phyloP scores from a whole-genome alignment of 2,888 invertebrate species.

The Thera obeliscata region DNA sequence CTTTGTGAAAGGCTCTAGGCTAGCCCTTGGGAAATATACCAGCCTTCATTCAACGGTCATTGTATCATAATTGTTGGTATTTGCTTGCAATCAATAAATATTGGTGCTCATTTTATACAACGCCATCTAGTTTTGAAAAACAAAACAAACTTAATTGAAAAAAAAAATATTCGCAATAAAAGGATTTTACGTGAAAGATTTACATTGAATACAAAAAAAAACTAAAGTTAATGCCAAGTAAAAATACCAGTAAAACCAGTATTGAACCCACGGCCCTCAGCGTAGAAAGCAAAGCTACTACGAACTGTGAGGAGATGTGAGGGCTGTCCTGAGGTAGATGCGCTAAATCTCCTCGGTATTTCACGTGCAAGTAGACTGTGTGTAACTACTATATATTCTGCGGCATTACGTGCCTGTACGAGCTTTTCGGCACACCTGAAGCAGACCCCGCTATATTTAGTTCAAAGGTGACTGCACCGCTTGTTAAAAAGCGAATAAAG shows the following conservation, averaged over 20 bases:
- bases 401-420: conserved; percentile 20
- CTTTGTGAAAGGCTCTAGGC: conserved; percentile 12
- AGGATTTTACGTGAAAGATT: too few relatives aligned
- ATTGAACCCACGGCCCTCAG: too few relatives aligned
- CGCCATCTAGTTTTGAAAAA: too few relatives aligned
- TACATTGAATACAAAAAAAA: too few relatives aligned
- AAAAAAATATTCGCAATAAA: too few relatives aligned
- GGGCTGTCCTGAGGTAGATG: neutral
- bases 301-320: too few relatives aligned
- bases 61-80: neutral
- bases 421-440: conserved; percentile 15
- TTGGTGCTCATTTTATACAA: too few relatives aligned
- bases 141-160: too few relatives aligned
- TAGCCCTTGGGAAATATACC: conserved; percentile 12
- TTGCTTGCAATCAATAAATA: neutral
- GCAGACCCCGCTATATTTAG: conserved; percentile 18
- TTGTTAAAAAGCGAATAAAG: neutral
- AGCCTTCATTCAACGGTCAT: conserved; percentile 3
- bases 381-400: conserved; percentile 1
- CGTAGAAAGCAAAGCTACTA: too few relatives aligned
- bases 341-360: neutral
- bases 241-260: too few relatives aligned
- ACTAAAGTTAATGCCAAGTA: too few relatives aligned
- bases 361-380: neutral
- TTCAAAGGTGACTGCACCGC: conserved; percentile 12